phyloP scores from a whole-genome alignment of 2,888 invertebrate genomes.

The Thecocarcelia acutangulata region DNA sequence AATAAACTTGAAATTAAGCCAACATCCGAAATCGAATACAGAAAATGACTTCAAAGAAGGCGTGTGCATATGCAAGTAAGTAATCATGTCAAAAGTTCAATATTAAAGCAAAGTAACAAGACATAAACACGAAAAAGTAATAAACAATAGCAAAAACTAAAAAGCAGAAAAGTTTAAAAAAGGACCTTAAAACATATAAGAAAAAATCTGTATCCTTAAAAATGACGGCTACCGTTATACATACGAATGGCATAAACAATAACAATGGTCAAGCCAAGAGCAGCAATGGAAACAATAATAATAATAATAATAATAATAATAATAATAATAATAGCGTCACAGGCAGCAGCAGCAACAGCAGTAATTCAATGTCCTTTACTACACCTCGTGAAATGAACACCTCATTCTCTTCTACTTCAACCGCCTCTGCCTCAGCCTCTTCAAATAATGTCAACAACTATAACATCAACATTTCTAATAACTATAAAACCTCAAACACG shows the following conservation, averaged over 20 bases:
- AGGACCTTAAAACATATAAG: background rate
- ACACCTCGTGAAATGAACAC: constrained; percentile 58
- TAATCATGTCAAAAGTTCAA: constrained; percentile 61
- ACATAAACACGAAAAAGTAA: constrained; percentile 51
- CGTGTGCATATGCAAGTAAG: constrained; percentile 28
- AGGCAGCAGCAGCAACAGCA: constrained; percentile 70
- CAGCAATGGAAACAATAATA: constrained; percentile 37
- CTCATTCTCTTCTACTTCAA: constrained; percentile 52
- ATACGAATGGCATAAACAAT: constrained; percentile 63
- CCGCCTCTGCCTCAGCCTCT: constrained; percentile 49
- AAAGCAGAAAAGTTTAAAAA: background rate
- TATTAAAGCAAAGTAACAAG: constrained; percentile 63
- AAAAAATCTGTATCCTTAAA: constrained; percentile 54
- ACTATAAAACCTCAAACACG: constrained; percentile 48
- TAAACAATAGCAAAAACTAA: constrained; percentile 26
- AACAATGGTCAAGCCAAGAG: constrained; percentile 50
- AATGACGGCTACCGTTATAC: constrained; percentile 64
- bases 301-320: constrained; percentile 40
- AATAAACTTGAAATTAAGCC: constrained; percentile 40
- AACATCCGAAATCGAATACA: constrained; percentile 27
- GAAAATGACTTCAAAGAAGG: background rate
- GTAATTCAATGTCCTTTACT: constrained; percentile 76
- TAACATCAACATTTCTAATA: constrained; percentile 38
- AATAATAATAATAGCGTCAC: constrained; percentile 38
- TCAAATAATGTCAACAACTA: constrained; percentile 40